Evolutionary conservation across 2,888 invertebrate species (phyloP), one percentile per base, ranked within the genome.

Genomic region (Rhingia campestris): DNA sequence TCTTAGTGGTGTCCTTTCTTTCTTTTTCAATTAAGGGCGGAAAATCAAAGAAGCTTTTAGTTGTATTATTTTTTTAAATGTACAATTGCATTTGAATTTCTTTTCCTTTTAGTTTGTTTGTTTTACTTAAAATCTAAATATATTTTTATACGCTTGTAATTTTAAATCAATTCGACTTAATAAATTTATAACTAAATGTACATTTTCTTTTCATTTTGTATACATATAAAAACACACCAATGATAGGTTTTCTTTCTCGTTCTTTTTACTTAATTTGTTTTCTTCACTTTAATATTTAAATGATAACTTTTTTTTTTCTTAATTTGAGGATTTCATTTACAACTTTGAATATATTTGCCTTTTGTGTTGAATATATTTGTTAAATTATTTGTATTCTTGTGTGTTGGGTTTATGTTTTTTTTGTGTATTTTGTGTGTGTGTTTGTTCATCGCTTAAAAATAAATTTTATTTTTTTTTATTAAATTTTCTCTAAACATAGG

Each of bases 391-490:
- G 12, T 70, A 3, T 53, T 0, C 32, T 58, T 74, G 70, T 56
- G 63, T 69, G 59, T 61, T 59, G 53, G 64, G 47, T n/a, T 67
- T 54, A n/a, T 49, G 22, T 54, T 54, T 30, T 54, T 45, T 54
- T 53, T 81, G 51, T 76, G 64, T 66, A 14, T 61, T 47, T 81
- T 76, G 37, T 63, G 64, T 76, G 59, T 69, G 69, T 66, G 41
- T 51, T 77, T 81, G 82, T 82, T 82, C 79, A 64, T 82, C 67
- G 79, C 82, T 82, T 82, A 82, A 64, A 79, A 58, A 45, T 82
- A 82, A 73, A 39, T 72, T 81, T 77, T 56, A 56, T 63, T 45
- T 75, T 74, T 43, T 35, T 74, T 74, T 63, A 61, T 41, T 75
- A 53, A 82, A 73, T 64, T 82, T 82, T 47, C 77, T 77, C 81